Conservation (phyloP, 2,113 vertebrate species). For the Tragelaphus buxtoni region DNA sequence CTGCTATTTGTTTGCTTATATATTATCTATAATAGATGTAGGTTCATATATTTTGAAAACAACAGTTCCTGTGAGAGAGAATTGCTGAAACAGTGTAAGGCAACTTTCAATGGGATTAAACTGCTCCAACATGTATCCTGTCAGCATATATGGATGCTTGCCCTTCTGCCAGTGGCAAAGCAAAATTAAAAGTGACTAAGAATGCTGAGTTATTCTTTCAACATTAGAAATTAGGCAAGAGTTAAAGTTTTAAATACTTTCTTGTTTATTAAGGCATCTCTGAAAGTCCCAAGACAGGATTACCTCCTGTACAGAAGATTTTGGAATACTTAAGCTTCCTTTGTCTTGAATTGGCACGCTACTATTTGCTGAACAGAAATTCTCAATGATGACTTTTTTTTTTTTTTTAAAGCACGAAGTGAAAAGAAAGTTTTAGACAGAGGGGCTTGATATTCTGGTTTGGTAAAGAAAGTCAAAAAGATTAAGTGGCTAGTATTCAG, state of each 20-base stretch:
- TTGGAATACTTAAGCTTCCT: neutral
- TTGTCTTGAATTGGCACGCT: neutral
- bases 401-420: neutral
- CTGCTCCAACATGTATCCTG: neutral
- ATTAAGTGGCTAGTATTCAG: neutral
- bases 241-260: constrained; percentile 4
- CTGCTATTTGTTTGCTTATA: neutral
- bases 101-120: neutral
- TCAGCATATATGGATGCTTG: neutral
- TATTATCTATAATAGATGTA: neutral
- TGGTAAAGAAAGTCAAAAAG: constrained; percentile 10
- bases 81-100: neutral
- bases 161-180: constrained; percentile 20
- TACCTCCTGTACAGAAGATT: neutral
- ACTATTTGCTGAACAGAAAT: neutral
- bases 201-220: constrained; percentile 9
- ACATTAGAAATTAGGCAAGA: constrained; percentile 15
- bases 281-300: neutral
- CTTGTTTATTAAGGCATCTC: neutral
- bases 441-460: neutral
- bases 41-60: neutral
- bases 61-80: neutral
- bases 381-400: neutral
- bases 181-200: constrained; percentile 37
- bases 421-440: neutral